Evolutionary conservation across 1,140 invertebrate genomes (phyloP).

Genomic region (Lutraria rhynchaena): DNA sequence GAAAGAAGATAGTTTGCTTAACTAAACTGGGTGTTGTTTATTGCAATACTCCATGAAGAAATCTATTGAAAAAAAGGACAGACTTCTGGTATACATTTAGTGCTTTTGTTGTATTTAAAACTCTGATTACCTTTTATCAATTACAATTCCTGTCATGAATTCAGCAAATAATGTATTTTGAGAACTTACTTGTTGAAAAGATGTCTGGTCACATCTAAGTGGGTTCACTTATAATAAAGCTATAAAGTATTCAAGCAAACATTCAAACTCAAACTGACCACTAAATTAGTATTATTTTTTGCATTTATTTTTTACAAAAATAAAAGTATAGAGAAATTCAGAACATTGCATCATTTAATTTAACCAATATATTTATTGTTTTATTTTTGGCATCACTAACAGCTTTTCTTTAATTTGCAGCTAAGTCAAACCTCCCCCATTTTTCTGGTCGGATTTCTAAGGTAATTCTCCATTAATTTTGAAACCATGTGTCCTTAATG

Average conservation of each 20-base stretch:
- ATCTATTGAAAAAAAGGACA: too few relatives aligned
- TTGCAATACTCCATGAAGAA: too few relatives aligned
- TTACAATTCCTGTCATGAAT: too few relatives aligned
- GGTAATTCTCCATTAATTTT: background rate
- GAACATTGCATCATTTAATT: background rate
- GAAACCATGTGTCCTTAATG: background rate
- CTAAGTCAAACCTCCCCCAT: conserved; percentile 9
- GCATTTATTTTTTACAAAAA: background rate
- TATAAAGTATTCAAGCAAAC: background rate
- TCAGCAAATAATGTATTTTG: too few relatives aligned
- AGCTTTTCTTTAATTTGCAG: conserved; percentile 7
- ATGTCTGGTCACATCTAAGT: background rate
- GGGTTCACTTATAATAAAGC: background rate
- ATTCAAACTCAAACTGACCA: background rate
- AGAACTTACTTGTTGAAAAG: too few relatives aligned
- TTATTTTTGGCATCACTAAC: background rate
- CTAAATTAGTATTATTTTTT: background rate
- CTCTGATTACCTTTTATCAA: too few relatives aligned
- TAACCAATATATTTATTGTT: background rate
- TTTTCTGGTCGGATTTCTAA: background rate
- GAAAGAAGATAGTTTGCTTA: too few relatives aligned
- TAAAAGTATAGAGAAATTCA: background rate
- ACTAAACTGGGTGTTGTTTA: too few relatives aligned
- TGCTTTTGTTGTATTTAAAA: too few relatives aligned
- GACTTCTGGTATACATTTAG: too few relatives aligned